phyloP scores from a whole-genome alignment of 1,140 invertebrate genomes.

The Wiebesia pumilae region DNA sequence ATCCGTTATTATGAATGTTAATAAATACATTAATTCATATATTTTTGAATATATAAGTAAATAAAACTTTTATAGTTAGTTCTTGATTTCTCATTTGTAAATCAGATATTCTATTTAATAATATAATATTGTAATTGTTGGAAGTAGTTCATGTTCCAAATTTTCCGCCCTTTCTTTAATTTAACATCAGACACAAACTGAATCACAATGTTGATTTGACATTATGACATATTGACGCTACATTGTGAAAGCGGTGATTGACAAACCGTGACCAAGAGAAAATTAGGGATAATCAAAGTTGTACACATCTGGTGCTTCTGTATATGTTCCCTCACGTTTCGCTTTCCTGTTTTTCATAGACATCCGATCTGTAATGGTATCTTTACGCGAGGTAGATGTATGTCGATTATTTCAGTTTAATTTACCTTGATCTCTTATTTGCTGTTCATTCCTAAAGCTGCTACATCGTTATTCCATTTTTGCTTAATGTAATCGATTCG shows the following conservation, averaged over 20 bases:
- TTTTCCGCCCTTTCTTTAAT: not conserved
- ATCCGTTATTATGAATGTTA: too few relatives aligned
- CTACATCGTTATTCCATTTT: too few relatives aligned
- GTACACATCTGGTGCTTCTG: too few relatives aligned
- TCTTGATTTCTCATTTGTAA: not conserved
- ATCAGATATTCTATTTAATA: not conserved
- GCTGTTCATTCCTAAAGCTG: too few relatives aligned
- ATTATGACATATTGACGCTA: not conserved
- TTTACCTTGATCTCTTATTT: too few relatives aligned
- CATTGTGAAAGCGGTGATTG: not conserved
- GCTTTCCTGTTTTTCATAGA: too few relatives aligned
- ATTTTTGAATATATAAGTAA: not conserved
- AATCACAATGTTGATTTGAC: not conserved
- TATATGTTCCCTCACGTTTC: too few relatives aligned
- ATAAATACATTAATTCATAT: too few relatives aligned
- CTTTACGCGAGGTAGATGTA: too few relatives aligned
- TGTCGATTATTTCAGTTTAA: too few relatives aligned
- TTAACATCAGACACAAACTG: not conserved
- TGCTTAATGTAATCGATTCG: too few relatives aligned
- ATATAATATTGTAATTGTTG: not conserved
- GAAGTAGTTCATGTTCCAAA: not conserved
- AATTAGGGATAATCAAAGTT: slow-evolving; percentile 9
- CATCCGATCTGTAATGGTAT: too few relatives aligned
- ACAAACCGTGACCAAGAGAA: not conserved
- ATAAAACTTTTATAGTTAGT: not conserved